Percentiles rank a stretch among this genome's conserved stretches.
Conservation (phyloP, 2,113 vertebrate genomes). For the Prolemur simus region DNA sequence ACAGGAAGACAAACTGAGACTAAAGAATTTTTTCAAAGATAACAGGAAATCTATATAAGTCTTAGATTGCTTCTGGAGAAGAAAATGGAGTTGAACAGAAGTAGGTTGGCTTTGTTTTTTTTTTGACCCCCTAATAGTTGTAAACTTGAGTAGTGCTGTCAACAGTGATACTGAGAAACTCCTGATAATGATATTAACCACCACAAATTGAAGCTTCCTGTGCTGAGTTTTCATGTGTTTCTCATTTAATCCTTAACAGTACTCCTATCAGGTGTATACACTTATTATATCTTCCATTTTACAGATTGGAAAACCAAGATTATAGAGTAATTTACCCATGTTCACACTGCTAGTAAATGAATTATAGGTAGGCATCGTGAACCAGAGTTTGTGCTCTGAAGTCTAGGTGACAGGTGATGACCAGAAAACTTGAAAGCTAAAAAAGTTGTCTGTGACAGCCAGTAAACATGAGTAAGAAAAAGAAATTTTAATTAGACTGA, state of each 20-base stretch:
- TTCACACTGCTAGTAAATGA: neutral
- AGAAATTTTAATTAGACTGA: neutral
- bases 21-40: neutral
- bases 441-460: neutral
- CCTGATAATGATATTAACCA: neutral
- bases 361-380: neutral
- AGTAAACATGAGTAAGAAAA: neutral
- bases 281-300: neutral
- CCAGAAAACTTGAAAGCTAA: conserved; percentile 24
- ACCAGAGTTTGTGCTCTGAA: neutral
- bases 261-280: neutral
- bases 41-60: neutral
- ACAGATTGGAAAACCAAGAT: neutral
- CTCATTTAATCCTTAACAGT: conserved; percentile 16
- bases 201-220: neutral
- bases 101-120: neutral
- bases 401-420: neutral
- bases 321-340: neutral
- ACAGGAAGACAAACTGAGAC: neutral
- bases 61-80: neutral
- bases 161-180: neutral
- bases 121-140: neutral
- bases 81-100: neutral
- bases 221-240: conserved; percentile 20
- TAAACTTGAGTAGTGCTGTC: neutral